Conservation (phyloP, 2,888 invertebrate species). For the Pegoplata infirma region DNA sequence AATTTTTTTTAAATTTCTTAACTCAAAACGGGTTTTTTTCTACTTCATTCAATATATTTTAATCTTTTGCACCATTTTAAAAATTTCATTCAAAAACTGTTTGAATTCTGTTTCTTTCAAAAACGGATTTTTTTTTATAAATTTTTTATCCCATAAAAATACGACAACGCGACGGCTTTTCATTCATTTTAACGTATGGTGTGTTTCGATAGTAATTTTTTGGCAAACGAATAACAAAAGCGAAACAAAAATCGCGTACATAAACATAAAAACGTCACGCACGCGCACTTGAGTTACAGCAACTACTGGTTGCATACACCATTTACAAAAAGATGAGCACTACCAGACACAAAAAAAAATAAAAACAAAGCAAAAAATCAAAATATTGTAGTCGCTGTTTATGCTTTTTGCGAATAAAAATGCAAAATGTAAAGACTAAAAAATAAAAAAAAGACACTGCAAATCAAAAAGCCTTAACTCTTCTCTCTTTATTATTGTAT, state of each 20-base stretch:
- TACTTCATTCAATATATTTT: neutral
- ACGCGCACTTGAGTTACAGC: constrained; percentile 74
- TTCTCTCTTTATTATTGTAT: constrained; percentile 8
- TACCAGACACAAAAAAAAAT: constrained; percentile 34
- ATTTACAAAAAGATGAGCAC: constrained; percentile 61
- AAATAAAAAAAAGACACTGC: constrained; percentile 22
- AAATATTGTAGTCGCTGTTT: neutral
- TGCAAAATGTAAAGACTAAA: constrained; percentile 30
- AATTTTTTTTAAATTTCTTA: too few relatives aligned
- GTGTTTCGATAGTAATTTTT: constrained; percentile 2
- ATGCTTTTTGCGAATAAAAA: constrained; percentile 31
- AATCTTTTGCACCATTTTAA: neutral
- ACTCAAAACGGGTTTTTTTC: too few relatives aligned
- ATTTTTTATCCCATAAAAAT: constrained; percentile 1
- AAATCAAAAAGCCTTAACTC: constrained; percentile 37
- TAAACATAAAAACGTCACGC: constrained; percentile 67
- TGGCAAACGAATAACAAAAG: constrained; percentile 34
- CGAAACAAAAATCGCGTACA: constrained; percentile 53
- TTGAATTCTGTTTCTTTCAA: neutral
- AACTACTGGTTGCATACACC: constrained; percentile 67
- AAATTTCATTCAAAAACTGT: neutral
- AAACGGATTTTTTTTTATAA: neutral
- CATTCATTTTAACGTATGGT: neutral
- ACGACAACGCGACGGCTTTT: constrained; percentile 30
- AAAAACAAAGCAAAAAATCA: constrained; percentile 27